A percentile compares a stretch with the other conserved stretches of the same genome.
These are phyloP conservation scores for Melanostigma gelatinosum DNA, from an alignment of 2,113 vertebrate genomes.

Conservation along the genomic window DNA sequence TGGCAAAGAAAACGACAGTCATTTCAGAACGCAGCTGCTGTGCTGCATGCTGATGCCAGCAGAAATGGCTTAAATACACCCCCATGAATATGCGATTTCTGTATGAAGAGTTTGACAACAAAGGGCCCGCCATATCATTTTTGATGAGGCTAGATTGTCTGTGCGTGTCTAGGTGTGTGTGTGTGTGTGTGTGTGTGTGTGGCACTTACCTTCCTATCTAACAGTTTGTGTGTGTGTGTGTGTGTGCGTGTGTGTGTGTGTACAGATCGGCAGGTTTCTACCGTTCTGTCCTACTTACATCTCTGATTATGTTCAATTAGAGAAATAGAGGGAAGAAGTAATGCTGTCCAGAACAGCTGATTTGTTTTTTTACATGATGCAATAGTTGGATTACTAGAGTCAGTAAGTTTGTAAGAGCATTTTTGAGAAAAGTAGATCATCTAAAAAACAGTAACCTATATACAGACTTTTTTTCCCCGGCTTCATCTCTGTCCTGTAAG, in stretches of 20 bases:
- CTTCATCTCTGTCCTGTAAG: neutral
- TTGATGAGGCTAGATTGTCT: slow-evolving; percentile 73
- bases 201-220: neutral
- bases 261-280: slow-evolving; percentile 33
- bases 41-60: slow-evolving; percentile 84
- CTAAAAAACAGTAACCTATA: neutral
- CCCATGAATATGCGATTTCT: slow-evolving; percentile 80
- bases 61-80: slow-evolving; percentile 83
- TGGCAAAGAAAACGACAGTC: slow-evolving; percentile 69
- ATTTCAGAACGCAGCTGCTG: slow-evolving; percentile 64
- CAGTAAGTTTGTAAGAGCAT: neutral
- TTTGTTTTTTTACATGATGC: slow-evolving; percentile 59
- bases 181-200: slow-evolving; percentile 22
- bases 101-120: slow-evolving; percentile 82
- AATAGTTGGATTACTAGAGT: neutral
- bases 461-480: neutral
- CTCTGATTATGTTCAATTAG: slow-evolving; percentile 54
- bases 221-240: slow-evolving; percentile 40
- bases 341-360: slow-evolving; percentile 82
- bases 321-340: slow-evolving; percentile 22
- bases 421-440: neutral
- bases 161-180: slow-evolving; percentile 27
- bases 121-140: slow-evolving; percentile 73
- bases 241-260: slow-evolving; percentile 25
- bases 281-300: slow-evolving; percentile 64